Percentiles rank a stretch among this genome's conserved stretches.
These are phyloP conservation scores for Anguilla pacifica DNA, from an alignment of 2,797 vertebrate genomes.

Conservation along the genomic window DNA sequence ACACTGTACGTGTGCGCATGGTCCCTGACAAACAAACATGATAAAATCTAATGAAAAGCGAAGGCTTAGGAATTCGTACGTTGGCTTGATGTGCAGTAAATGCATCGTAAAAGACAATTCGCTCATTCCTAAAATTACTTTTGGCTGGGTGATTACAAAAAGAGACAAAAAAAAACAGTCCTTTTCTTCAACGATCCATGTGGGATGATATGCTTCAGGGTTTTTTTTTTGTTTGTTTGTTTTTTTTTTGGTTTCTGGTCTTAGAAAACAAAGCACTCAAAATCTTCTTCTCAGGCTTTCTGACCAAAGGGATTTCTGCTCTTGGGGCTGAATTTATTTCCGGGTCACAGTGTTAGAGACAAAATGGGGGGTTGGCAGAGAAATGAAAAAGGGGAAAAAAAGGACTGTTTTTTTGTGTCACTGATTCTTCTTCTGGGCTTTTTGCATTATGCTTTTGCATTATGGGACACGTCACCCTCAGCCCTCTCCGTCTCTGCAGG, in stretches of 20 bases:
- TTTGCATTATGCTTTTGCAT: background rate
- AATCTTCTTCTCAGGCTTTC: constrained; percentile 14
- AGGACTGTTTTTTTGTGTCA: background rate
- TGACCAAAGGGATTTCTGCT: constrained; percentile 15
- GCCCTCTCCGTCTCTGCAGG: background rate
- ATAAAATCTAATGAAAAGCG: background rate
- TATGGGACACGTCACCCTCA: background rate
- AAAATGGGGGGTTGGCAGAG: background rate
- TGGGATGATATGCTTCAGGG: background rate
- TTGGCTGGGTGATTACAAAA: background rate
- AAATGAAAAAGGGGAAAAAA: background rate
- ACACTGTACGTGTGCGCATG: background rate
- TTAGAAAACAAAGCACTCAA: background rate
- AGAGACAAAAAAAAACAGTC: background rate
- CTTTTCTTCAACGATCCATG: background rate
- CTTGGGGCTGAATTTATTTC: constrained; percentile 17
- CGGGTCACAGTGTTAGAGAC: constrained; percentile 19
- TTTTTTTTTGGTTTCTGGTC: background rate
- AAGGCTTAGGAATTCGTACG: background rate
- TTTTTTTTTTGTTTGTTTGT: background rate
- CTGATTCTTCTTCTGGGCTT: constrained; percentile 5
- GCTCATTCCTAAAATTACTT: background rate
- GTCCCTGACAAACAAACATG: background rate
- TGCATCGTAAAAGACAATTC: background rate
- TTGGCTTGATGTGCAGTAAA: background rate